phyloP scores from a whole-genome alignment of 2,113 vertebrate species.

The Microtus montanus region DNA sequence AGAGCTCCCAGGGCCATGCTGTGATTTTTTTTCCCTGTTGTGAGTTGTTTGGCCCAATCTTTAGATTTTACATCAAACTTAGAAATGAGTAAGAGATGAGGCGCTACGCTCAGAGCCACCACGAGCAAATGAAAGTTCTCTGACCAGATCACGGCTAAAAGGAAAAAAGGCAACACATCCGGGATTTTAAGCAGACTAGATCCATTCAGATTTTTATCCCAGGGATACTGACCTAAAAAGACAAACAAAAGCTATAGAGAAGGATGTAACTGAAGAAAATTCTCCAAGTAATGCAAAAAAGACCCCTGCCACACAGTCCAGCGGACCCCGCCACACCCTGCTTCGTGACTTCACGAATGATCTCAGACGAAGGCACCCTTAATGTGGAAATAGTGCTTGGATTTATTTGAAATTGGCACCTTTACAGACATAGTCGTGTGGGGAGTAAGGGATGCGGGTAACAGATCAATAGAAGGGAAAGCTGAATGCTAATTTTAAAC shows the following conservation, averaged over 20 bases:
- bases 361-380: slow-evolving; percentile 45
- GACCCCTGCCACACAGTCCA: slow-evolving; percentile 36
- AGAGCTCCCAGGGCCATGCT: background rate
- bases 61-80: slow-evolving; percentile 63
- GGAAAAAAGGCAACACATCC: slow-evolving; percentile 53
- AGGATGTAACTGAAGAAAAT: slow-evolving; percentile 67
- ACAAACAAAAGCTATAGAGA: slow-evolving; percentile 67
- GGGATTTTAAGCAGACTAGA: slow-evolving; percentile 80
- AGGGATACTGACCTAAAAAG: slow-evolving; percentile 64
- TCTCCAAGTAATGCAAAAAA: slow-evolving; percentile 63
- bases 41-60: slow-evolving; percentile 27
- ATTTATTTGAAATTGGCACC: slow-evolving; percentile 18
- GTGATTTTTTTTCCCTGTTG: background rate
- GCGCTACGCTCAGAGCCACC: background rate
- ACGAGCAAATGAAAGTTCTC: slow-evolving; percentile 35
- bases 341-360: slow-evolving; percentile 48
- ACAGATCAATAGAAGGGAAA: background rate
- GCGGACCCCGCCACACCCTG: slow-evolving; percentile 6
- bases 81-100: slow-evolving; percentile 66
- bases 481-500: background rate
- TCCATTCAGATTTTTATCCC: slow-evolving; percentile 76
- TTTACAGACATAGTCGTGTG: background rate
- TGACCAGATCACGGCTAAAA: slow-evolving; percentile 54
- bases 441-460: background rate
- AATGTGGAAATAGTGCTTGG: slow-evolving; percentile 5